phyloP scores from a whole-genome alignment of 2,113 vertebrate species.

The Epinephelus cyanopodus region DNA sequence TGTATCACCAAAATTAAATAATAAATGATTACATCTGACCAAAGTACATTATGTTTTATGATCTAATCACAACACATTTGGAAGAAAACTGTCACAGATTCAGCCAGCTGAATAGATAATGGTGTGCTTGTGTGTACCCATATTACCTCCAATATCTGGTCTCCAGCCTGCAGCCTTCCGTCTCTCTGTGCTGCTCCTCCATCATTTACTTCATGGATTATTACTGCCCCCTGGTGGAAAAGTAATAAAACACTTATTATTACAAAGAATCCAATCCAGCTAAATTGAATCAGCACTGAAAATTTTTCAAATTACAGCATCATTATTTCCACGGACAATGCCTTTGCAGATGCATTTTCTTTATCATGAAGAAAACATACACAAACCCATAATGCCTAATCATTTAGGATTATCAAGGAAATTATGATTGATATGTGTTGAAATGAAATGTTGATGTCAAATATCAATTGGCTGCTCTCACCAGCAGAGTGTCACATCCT shows the following conservation, averaged over 20 bases:
- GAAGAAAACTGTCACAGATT: neutral
- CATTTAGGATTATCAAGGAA: neutral
- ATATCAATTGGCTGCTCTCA: constrained; percentile 54
- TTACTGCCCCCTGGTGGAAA: constrained; percentile 90
- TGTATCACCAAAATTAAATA: neutral
- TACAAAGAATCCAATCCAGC: neutral
- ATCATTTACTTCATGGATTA: constrained; percentile 96
- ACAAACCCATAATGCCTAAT: neutral
- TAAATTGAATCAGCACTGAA: neutral
- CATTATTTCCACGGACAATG: neutral
- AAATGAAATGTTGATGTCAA: neutral
- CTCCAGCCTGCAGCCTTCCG: constrained; percentile 94
- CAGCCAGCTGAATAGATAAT: neutral
- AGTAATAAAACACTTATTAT: constrained; percentile 18
- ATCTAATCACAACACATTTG: neutral
- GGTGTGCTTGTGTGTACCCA: neutral
- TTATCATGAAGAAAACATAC: neutral
- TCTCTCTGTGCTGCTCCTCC: constrained; percentile 96
- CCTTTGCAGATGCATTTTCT: neutral
- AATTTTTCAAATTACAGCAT: neutral
- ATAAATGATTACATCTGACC: neutral
- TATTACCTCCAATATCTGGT: constrained; percentile 94
- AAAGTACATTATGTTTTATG: neutral
- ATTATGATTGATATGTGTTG: neutral
- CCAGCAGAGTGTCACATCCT: constrained; percentile 94